phyloP scores from a whole-genome alignment of 2,797 vertebrate species.

The Sparus aurata region DNA sequence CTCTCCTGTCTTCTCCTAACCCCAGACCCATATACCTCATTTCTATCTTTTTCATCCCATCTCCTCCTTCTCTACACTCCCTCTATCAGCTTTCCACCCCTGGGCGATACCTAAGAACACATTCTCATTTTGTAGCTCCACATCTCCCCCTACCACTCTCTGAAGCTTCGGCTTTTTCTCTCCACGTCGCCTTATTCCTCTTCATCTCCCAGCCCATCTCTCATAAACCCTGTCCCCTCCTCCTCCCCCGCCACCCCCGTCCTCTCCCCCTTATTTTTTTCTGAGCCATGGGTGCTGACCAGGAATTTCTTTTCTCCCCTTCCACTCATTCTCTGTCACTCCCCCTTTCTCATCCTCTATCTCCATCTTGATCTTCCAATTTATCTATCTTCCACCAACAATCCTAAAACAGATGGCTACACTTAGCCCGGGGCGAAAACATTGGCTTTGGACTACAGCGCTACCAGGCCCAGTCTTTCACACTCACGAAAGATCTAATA shows the following conservation, averaged over 20 bases:
- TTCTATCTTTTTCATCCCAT: slow-evolving; percentile 67
- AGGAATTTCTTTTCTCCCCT: slow-evolving; percentile 56
- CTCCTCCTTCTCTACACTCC: slow-evolving; percentile 50
- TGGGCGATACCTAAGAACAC: slow-evolving; percentile 64
- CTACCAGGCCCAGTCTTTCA: slow-evolving; percentile 72
- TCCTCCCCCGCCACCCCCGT: background rate
- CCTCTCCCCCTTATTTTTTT: slow-evolving; percentile 1
- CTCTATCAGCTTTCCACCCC: slow-evolving; percentile 58
- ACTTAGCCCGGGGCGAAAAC: slow-evolving; percentile 79
- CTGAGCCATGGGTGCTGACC: slow-evolving; percentile 48
- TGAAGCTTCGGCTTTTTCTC: slow-evolving; percentile 46
- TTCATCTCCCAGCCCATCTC: slow-evolving; percentile 57
- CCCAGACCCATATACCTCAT: slow-evolving; percentile 69
- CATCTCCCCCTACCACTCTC: slow-evolving; percentile 53
- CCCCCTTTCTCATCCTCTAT: slow-evolving; percentile 55
- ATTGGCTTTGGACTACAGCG: slow-evolving; percentile 78
- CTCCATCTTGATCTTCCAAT: slow-evolving; percentile 76
- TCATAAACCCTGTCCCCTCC: slow-evolving; percentile 22
- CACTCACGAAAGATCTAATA: slow-evolving; percentile 78
- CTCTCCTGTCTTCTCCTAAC: slow-evolving; percentile 54
- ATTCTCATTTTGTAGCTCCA: slow-evolving; percentile 66
- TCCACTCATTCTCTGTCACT: slow-evolving; percentile 29
- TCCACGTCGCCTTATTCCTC: slow-evolving; percentile 51
- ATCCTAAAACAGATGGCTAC: slow-evolving; percentile 84
- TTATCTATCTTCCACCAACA: slow-evolving; percentile 78